A percentile compares a stretch with the other conserved stretches of the same genome.
These are phyloP conservation scores for Sussaba pulchella DNA, from an alignment of 2,888 invertebrate species.

Conservation along the genomic window DNA sequence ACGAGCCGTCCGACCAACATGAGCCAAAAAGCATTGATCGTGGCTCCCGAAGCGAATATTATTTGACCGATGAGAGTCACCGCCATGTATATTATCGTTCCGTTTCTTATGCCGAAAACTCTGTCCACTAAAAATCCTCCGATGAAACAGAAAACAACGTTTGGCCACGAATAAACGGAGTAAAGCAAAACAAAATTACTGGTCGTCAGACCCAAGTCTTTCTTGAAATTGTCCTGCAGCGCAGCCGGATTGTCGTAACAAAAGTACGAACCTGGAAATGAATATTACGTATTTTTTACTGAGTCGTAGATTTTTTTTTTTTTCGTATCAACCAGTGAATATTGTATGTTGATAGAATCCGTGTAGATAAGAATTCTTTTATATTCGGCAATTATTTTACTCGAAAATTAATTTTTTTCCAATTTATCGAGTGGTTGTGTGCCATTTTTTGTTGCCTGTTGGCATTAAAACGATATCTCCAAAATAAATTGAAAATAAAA, in stretches of 20 bases:
- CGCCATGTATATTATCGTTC: conserved; percentile 95
- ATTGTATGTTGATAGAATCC: too few relatives aligned
- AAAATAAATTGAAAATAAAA: too few relatives aligned
- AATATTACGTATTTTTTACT: too few relatives aligned
- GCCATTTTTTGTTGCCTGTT: too few relatives aligned
- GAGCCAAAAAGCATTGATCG: conserved; percentile 92
- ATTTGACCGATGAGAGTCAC: conserved; percentile 95
- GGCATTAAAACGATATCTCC: too few relatives aligned
- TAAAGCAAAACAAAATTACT: conserved; percentile 95
- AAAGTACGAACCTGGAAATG: conserved; percentile 95
- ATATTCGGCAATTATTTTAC: too few relatives aligned
- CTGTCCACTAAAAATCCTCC: conserved; percentile 98
- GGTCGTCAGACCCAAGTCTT: conserved; percentile 92
- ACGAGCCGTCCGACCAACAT: conserved; percentile 97
- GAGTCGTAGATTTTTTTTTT: neutral
- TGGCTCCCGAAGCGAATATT: conserved; percentile 94
- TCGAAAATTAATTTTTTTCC: too few relatives aligned
- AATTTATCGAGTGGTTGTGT: too few relatives aligned
- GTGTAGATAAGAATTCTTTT: too few relatives aligned
- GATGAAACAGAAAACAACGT: conserved; percentile 97
- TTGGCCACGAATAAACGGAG: conserved; percentile 99
- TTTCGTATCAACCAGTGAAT: too few relatives aligned
- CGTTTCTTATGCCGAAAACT: conserved; percentile 96
- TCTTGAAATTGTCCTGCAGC: conserved; percentile 93
- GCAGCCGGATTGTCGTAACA: conserved; percentile 99